phyloP scores from a whole-genome alignment of 2,113 vertebrate species.

The Dicerorhinus sumatrensis region DNA sequence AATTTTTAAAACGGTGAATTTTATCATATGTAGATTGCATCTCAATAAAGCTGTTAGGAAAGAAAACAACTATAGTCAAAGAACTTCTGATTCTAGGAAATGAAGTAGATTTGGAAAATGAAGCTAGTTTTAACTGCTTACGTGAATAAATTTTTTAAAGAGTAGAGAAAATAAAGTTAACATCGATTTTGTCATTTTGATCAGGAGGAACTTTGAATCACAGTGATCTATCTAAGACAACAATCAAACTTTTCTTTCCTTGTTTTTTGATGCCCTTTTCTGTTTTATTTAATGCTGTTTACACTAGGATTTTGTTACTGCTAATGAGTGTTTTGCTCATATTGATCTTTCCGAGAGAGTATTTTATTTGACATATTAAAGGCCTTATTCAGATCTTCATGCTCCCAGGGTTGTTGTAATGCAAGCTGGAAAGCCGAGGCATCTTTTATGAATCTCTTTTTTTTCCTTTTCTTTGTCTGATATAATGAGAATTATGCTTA shows the following conservation, averaged over 20 bases:
- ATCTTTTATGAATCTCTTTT: not conserved
- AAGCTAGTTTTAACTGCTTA: not conserved
- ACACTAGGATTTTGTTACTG: slow-evolving; percentile 26
- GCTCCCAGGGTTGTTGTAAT: slow-evolving; percentile 34
- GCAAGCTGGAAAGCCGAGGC: not conserved
- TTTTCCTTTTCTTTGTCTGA: slow-evolving; percentile 59
- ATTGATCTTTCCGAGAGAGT: slow-evolving; percentile 62
- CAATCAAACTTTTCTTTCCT: slow-evolving; percentile 4
- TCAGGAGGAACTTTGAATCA: slow-evolving; percentile 39
- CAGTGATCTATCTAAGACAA: not conserved
- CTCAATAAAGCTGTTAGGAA: not conserved
- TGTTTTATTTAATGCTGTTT: slow-evolving; percentile 73
- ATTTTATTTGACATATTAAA: slow-evolving; percentile 68
- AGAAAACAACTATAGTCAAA: not conserved
- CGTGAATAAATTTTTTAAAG: slow-evolving; percentile 3
- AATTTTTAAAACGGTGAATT: not conserved
- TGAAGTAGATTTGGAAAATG: not conserved
- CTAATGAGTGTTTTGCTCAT: slow-evolving; percentile 64
- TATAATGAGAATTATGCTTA: slow-evolving; percentile 60
- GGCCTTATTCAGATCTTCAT: not conserved
- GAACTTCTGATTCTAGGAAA: not conserved
- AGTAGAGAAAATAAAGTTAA: not conserved
- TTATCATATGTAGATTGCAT: not conserved
- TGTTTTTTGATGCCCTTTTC: slow-evolving; percentile 18
- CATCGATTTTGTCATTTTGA: not conserved